These are phyloP conservation scores for Hyposoter dolosus DNA, from an alignment of 2,888 invertebrate genomes.

Conservation along the genomic window DNA sequence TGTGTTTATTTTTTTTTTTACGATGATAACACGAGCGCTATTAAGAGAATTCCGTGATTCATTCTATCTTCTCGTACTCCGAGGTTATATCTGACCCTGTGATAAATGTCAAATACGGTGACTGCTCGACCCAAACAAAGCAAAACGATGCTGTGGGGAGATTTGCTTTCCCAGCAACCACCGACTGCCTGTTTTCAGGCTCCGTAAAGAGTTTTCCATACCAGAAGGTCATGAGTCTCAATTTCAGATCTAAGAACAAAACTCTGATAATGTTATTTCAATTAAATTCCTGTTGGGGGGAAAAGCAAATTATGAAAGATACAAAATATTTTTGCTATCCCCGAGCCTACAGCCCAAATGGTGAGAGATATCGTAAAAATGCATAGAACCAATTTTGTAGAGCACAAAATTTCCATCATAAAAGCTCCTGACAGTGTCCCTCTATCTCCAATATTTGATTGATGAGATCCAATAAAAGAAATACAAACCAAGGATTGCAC, in stretches of 20 bases:
- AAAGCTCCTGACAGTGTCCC: neutral
- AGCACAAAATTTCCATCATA: neutral
- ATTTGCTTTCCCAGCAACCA: neutral
- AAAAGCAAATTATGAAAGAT: neutral
- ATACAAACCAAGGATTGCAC: neutral
- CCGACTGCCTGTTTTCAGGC: neutral
- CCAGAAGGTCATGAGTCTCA: neutral
- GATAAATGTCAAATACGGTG: neutral
- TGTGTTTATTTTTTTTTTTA: neutral
- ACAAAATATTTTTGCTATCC: neutral
- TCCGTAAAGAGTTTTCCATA: neutral
- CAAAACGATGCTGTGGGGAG: neutral
- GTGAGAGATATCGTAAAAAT: neutral
- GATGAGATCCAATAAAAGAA: neutral
- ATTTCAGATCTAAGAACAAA: neutral
- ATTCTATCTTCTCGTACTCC: slow-evolving; percentile 1
- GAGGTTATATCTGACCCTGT: neutral
- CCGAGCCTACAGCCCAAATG: neutral
- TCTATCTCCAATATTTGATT: neutral
- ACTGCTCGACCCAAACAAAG: neutral
- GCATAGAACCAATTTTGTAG: neutral
- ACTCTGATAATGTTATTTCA: neutral
- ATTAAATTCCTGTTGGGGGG: neutral
- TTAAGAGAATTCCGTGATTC: neutral
- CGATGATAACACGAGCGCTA: neutral